Evolutionary conservation across 35 echinoderm and acorn worm species (phyloP).

Genomic region (Chiridota heheva): DNA sequence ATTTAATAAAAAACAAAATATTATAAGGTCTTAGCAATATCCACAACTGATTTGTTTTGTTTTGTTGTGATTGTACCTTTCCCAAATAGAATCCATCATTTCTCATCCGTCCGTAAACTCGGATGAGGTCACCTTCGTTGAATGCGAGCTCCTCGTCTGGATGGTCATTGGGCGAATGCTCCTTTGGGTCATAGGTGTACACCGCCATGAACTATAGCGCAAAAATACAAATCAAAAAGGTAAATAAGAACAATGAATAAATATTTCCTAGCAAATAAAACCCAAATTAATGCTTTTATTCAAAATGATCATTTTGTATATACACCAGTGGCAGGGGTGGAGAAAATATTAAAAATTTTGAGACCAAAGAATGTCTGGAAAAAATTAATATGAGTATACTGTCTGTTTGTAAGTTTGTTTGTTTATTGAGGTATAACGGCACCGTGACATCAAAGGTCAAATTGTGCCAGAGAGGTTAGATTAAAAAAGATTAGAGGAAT

Average conservation of each 20-base stretch:
- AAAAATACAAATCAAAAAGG: not conserved
- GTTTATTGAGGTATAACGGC: no score
- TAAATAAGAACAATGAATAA: not conserved
- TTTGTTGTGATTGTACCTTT: no score
- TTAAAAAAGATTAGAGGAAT: no score
- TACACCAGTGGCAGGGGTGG: not conserved
- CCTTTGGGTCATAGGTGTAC: constrained; percentile 76
- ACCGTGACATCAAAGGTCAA: no score
- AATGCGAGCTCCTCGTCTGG: constrained; percentile 82
- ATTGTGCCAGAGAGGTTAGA: no score
- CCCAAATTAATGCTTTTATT: not conserved
- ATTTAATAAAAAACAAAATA: no score
- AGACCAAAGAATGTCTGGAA: not conserved
- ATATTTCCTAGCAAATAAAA: not conserved
- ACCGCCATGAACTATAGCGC: constrained; percentile 92
- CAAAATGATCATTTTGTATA: not conserved
- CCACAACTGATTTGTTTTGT: no score
- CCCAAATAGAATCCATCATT: constrained; percentile 92
- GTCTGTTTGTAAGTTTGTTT: no score
- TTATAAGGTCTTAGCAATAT: no score
- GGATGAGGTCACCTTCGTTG: constrained; percentile 82
- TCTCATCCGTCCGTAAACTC: constrained; percentile 71
- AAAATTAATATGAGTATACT: no score
- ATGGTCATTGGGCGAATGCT: constrained; percentile 94
- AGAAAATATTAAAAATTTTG: not conserved